These are phyloP conservation scores for Amblyraja radiata DNA, from an alignment of 2,797 vertebrate species.

Conservation along the genomic window DNA sequence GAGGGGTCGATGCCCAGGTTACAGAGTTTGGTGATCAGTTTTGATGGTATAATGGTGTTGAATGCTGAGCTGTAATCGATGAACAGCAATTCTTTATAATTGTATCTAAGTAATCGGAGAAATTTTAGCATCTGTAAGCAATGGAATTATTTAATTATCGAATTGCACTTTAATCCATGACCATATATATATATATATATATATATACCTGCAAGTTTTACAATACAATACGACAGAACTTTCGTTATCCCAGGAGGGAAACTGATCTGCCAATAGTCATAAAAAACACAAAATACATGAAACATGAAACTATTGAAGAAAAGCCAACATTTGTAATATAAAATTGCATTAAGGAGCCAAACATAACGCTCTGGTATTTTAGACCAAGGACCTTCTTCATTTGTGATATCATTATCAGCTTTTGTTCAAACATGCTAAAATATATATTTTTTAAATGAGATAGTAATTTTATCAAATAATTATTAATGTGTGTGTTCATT, in stretches of 20 bases:
- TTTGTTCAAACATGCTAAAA: neutral
- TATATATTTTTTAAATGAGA: neutral
- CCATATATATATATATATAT: neutral
- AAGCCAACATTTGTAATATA: neutral
- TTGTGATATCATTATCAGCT: neutral
- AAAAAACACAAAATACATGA: too few species aligned
- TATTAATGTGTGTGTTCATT: too few species aligned
- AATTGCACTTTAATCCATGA: neutral
- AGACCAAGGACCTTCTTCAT: neutral
- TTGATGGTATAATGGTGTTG: too few species aligned
- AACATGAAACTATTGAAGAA: neutral
- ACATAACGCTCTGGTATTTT: neutral
- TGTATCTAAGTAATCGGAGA: neutral
- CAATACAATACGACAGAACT: too few species aligned
- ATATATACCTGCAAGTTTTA: too few species aligned
- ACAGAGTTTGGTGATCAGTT: too few species aligned
- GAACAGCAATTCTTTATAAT: too few species aligned
- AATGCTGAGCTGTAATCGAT: too few species aligned
- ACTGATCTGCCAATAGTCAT: too few species aligned
- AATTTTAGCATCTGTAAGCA: neutral
- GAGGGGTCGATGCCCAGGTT: too few species aligned
- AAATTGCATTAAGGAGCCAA: neutral
- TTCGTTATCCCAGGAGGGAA: too few species aligned
- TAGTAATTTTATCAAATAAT: neutral
- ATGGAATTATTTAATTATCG: neutral